Percentiles rank a stretch among this genome's conserved stretches.
Conservation (phyloP, 2,113 vertebrate species). For the Ciconia boyciana region DNA sequence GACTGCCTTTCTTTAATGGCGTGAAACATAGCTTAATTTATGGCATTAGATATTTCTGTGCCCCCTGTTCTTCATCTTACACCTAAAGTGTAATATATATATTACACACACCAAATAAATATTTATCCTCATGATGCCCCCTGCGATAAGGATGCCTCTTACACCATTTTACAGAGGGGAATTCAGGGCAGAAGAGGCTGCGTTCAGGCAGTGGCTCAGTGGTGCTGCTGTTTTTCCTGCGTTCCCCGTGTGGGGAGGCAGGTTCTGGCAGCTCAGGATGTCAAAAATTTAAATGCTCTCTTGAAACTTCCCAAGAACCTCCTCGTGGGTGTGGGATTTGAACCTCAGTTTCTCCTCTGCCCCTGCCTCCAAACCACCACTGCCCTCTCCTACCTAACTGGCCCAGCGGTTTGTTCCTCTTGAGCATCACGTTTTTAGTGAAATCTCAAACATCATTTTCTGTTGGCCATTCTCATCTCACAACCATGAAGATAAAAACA, state of each 20-base stretch:
- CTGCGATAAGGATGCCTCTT: neutral
- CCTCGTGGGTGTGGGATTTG: neutral
- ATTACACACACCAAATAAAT: neutral
- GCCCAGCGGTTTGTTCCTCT: neutral
- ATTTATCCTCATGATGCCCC: neutral
- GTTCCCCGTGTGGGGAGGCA: neutral
- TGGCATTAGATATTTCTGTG: neutral
- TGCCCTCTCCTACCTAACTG: neutral
- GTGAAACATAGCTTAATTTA: fast-evolving
- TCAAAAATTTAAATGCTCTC: neutral
- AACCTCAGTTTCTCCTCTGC: neutral
- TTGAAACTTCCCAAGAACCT: neutral
- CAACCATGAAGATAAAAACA: neutral
- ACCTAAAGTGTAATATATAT: neutral
- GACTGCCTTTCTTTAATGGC: neutral
- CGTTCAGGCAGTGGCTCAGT: neutral
- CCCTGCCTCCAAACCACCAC: neutral
- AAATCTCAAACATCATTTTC: neutral
- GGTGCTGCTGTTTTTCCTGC: neutral
- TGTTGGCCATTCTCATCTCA: neutral
- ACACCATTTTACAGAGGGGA: neutral
- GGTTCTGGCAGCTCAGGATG: neutral
- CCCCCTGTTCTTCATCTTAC: neutral
- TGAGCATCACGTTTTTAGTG: neutral
- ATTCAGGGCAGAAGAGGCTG: neutral